Evolutionary conservation across 1,140 invertebrate genomes (phyloP).

Genomic region (Lepeophtheirus salmonis): DNA sequence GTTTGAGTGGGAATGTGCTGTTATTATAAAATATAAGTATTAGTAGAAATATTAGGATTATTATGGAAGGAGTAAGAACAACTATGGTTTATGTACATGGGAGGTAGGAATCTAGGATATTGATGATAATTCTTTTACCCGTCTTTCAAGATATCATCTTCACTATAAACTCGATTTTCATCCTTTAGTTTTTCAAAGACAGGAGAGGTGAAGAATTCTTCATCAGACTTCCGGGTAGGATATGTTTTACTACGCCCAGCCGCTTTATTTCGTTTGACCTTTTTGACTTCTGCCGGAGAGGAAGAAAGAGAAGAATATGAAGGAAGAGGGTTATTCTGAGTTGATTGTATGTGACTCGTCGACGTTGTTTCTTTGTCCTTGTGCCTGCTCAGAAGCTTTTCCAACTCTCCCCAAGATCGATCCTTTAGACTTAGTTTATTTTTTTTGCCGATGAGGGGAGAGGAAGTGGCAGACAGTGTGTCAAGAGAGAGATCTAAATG

Average conservation of each 20-base stretch:
- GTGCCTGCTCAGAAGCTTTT: neutral
- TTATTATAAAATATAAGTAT: no score
- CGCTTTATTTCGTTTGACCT: neutral
- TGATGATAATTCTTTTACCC: no score
- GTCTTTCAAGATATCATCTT: no score
- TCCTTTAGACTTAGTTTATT: neutral
- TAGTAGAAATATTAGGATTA: no score
- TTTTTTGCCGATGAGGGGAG: neutral
- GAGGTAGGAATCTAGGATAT: no score
- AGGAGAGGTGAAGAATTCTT: neutral
- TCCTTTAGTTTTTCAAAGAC: no score
- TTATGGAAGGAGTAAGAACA: no score
- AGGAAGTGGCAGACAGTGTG: neutral
- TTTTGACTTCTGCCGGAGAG: neutral
- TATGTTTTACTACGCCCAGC: neutral
- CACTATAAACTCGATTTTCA: no score
- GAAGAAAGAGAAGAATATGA: neutral
- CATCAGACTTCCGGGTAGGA: neutral
- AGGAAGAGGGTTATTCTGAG: neutral
- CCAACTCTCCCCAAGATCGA: neutral
- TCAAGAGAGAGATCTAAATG: neutral
- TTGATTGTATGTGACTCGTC: no score
- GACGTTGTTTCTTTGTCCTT: no score
- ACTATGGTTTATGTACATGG: no score
- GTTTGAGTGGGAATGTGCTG: no score